A percentile compares a stretch with the other conserved stretches of the same genome.
These are phyloP conservation scores for Macrostomum lignano DNA, from an alignment of 1,140 invertebrate genomes.

Conservation along the genomic window DNA sequence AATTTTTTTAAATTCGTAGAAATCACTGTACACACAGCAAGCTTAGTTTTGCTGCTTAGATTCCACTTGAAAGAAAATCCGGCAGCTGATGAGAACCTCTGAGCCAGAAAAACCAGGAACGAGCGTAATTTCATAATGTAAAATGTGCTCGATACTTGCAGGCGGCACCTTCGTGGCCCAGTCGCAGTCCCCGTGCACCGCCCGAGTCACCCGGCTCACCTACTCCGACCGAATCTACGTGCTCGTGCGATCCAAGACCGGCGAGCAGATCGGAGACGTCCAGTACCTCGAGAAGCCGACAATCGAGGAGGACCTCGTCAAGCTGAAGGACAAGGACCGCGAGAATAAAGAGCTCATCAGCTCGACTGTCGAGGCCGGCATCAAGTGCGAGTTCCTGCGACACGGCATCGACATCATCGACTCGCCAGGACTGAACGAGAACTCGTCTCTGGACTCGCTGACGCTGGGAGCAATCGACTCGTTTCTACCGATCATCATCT, in stretches of 20 bases:
- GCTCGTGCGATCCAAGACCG: too few relatives aligned
- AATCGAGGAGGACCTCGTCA: background rate
- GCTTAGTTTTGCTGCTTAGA: too few relatives aligned
- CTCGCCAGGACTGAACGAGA: constrained; percentile 5
- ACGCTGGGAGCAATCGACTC: background rate
- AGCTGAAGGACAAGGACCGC: background rate
- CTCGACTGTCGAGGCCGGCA: background rate
- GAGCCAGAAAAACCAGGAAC: too few relatives aligned
- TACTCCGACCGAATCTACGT: background rate
- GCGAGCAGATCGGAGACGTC: background rate
- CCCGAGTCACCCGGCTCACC: constrained; percentile 1
- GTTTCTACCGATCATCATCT: constrained; percentile 5
- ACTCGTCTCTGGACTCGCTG: constrained; percentile 1
- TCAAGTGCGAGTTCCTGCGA: constrained; percentile 4
- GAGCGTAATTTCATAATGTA: too few relatives aligned
- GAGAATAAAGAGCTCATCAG: background rate
- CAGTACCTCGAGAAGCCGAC: background rate
- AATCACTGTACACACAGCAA: too few relatives aligned
- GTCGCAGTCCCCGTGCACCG: constrained; percentile 2
- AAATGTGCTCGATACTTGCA: too few relatives aligned
- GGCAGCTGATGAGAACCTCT: too few relatives aligned
- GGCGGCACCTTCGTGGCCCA: constrained; percentile 1
- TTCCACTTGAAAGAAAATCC: too few relatives aligned
- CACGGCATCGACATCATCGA: constrained; percentile 6
- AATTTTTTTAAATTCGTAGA: too few relatives aligned